Base-by-base conservation (phyloP, 1,140 invertebrate genomes). In the Drosophila santomea region DNA sequence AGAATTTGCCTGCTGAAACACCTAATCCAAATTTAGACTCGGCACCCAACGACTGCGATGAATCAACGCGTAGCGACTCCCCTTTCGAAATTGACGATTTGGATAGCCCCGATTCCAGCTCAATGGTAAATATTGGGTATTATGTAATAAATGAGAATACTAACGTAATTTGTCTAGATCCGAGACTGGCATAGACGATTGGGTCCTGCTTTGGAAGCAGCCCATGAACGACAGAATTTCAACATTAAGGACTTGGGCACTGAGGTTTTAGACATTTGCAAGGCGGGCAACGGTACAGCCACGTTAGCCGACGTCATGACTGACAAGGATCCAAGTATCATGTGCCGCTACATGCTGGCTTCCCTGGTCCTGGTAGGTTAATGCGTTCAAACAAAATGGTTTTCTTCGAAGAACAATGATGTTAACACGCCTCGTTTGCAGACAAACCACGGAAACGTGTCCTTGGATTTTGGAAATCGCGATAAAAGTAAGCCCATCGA, bases 151-250 rank as follows among this genome's bases (percentile, higher is more conserved):
- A 6, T 25, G 15, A 10, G 60, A n/a, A 48, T 47, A 14, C 14
- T 10, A 44, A 69, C 44, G 10, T 50, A 3, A 25, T 1, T 3
- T n/a, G 73, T 61, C 0, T 32, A 92, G 91, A 79, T 91, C 3
- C 50, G 73, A 28, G 73, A 83, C 41, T 92, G 91, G 91, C 91
- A 92, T 61, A 62, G 66, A 12, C 58, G 82, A 17, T 45, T 92
- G 25, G 82, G 67, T 25, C 91, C 91, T 44, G 69, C 73, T 8
- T 55, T 92, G 38, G 82, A 83, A 25, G 67, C 73, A n/a, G 78
- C 91, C 2, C 86, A 83, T 45, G 86, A 73, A 2, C 76, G 91
- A 8, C 91, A 92, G 56, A 90, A 89, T 52, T 92, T 92, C 32
- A 88, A 88, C 25, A 81, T 92, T 15, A 74, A 79, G 38, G 60